These are phyloP conservation scores for Lucilia cuprina DNA, from an alignment of 1,140 invertebrate species.

Conservation along the genomic window DNA sequence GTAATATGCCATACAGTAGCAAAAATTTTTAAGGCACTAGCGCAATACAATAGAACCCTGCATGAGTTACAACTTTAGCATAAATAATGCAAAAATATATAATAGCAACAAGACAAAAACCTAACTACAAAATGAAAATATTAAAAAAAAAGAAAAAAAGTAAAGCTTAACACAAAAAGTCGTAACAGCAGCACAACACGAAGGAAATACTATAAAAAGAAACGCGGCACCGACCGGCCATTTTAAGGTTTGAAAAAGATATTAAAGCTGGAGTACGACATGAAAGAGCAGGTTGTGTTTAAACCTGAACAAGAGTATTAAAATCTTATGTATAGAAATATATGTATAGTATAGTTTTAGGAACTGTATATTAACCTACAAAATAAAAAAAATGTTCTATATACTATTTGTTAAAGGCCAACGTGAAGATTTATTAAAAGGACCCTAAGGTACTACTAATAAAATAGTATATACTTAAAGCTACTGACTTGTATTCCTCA, in stretches of 20 bases:
- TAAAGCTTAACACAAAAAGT: too few species aligned
- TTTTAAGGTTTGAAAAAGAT: neutral
- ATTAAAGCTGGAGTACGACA: neutral
- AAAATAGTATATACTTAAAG: neutral
- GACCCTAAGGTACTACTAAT: slow-evolving; percentile 15
- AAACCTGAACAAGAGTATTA: neutral
- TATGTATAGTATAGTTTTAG: neutral
- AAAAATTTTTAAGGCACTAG: neutral
- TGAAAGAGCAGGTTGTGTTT: neutral
- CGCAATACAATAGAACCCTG: neutral
- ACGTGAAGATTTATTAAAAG: slow-evolving; percentile 29
- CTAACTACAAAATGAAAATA: neutral
- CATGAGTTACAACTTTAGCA: slow-evolving; percentile 31
- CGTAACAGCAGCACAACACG: neutral
- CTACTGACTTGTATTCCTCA: neutral
- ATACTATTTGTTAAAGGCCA: neutral
- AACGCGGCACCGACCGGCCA: neutral
- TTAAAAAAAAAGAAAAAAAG: too few species aligned
- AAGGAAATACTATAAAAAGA: neutral
- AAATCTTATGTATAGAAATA: neutral
- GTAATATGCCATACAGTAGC: neutral
- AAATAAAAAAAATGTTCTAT: neutral
- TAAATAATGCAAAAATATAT: slow-evolving; percentile 34
- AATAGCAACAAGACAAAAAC: slow-evolving; percentile 21
- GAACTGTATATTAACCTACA: neutral